Evolutionary conservation across 2,113 vertebrate genomes (phyloP).

Genomic region (Coptodon rendalli): DNA sequence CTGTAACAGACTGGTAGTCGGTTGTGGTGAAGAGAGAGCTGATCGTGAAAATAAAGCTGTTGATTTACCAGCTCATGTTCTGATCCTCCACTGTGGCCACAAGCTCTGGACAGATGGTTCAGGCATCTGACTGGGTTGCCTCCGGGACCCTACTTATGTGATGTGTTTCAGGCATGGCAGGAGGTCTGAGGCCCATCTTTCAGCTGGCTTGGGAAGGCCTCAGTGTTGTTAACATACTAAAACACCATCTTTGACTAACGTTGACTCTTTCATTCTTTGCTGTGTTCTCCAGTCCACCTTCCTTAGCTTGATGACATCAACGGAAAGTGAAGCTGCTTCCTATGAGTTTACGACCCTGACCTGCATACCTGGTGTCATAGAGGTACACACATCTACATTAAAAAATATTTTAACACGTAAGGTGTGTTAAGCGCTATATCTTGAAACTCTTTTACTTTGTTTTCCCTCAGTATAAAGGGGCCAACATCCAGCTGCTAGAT

Average conservation of each 20-base stretch:
- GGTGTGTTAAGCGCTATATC: background rate
- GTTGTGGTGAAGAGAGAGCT: background rate
- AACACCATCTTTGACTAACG: background rate
- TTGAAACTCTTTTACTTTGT: background rate
- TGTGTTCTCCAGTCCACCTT: conserved; percentile 88
- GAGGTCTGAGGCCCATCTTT: background rate
- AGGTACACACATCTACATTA: conserved; percentile 63
- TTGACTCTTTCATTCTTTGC: background rate
- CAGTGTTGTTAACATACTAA: background rate
- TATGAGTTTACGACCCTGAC: conserved; percentile 98
- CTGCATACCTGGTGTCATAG: conserved; percentile 97
- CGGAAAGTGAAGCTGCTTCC: conserved; percentile 90
- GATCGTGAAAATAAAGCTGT: background rate
- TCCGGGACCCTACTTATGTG: background rate
- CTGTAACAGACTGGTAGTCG: background rate
- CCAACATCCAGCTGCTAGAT: conserved; percentile 96
- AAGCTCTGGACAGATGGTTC: background rate
- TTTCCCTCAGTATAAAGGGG: conserved; percentile 89
- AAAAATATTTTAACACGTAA: background rate
- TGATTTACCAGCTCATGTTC: background rate
- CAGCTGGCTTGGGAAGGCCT: background rate
- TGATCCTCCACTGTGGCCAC: background rate
- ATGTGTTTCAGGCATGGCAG: background rate
- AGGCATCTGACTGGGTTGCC: background rate
- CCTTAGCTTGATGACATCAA: conserved; percentile 95